Evolutionary conservation across 2,888 invertebrate species (phyloP).

Genomic region (Tipula vernalis): DNA sequence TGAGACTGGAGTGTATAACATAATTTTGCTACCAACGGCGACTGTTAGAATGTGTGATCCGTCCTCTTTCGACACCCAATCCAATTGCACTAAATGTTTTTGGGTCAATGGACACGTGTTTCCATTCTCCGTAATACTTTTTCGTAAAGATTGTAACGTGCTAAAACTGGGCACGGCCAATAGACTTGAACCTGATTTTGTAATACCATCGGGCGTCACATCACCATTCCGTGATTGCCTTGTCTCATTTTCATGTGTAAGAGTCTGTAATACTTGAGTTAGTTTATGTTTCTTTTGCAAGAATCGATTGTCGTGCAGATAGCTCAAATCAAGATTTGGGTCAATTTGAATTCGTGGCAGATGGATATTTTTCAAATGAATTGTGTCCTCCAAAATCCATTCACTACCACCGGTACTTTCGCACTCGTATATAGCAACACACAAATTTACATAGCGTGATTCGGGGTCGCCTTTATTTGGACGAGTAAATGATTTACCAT

Average conservation of each 20-base stretch:
- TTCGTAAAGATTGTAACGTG: conserved; percentile 72
- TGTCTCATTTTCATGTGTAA: conserved; percentile 66
- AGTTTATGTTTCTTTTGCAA: conserved; percentile 71
- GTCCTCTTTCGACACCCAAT: conserved; percentile 99
- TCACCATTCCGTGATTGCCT: conserved; percentile 42
- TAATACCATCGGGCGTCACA: conserved; percentile 30
- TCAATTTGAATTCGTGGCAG: conserved; percentile 71
- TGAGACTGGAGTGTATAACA: conserved; percentile 86
- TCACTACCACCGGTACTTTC: conserved; percentile 94
- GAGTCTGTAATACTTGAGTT: conserved; percentile 69
- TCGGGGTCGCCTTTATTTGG: conserved; percentile 62
- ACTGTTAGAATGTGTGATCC: conserved; percentile 96
- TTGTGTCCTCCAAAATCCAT: conserved; percentile 92
- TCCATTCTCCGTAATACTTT: conserved; percentile 82
- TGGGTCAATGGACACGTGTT: conserved; percentile 84
- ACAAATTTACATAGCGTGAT: conserved; percentile 76
- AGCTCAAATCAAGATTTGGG: conserved; percentile 70
- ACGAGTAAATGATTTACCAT: conserved; percentile 78
- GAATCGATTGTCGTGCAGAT: conserved; percentile 64
- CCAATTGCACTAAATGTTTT: conserved; percentile 87
- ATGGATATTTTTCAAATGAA: conserved; percentile 85
- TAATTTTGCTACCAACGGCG: conserved; percentile 84
- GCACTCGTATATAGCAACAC: conserved; percentile 96
- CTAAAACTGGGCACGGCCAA: conserved; percentile 84
- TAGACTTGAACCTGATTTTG: conserved; percentile 34